Evolutionary conservation across 2,113 vertebrate species (phyloP).

Genomic region (Origma solitaria): DNA sequence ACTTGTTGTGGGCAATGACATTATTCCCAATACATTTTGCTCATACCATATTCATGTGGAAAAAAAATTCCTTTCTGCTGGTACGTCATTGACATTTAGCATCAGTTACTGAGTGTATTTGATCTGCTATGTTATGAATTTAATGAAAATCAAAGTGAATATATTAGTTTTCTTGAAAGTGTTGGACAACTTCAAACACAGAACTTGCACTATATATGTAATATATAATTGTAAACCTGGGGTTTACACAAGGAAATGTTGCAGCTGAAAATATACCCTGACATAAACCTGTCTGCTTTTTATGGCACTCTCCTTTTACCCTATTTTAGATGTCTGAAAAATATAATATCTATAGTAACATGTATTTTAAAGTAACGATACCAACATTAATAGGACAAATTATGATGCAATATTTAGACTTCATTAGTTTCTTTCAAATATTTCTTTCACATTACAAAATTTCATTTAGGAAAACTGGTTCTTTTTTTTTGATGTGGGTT

Average conservation of each 20-base stretch:
- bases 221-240: background rate
- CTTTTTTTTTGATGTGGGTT: conserved; percentile 48
- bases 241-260: background rate
- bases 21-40: background rate
- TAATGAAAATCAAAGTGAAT: background rate
- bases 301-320: background rate
- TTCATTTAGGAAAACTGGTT: conserved; percentile 20
- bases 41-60: background rate
- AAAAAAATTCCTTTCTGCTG: conserved; percentile 26
- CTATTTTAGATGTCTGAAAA: background rate
- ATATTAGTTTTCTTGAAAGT: background rate
- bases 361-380: conserved; percentile 23
- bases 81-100: background rate
- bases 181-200: background rate
- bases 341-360: background rate
- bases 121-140: background rate
- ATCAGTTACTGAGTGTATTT: background rate
- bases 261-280: background rate
- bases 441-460: conserved; percentile 43
- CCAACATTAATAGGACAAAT: conserved; percentile 24
- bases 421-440: conserved; percentile 37
- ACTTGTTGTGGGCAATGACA: background rate
- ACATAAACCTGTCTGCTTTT: background rate
- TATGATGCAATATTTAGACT: conserved; percentile 38
- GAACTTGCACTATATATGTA: background rate